Percentiles rank a stretch among this genome's conserved stretches.
These are phyloP conservation scores for Tretioscincus oriximinensis DNA, from an alignment of 2,113 vertebrate species.

Conservation along the genomic window DNA sequence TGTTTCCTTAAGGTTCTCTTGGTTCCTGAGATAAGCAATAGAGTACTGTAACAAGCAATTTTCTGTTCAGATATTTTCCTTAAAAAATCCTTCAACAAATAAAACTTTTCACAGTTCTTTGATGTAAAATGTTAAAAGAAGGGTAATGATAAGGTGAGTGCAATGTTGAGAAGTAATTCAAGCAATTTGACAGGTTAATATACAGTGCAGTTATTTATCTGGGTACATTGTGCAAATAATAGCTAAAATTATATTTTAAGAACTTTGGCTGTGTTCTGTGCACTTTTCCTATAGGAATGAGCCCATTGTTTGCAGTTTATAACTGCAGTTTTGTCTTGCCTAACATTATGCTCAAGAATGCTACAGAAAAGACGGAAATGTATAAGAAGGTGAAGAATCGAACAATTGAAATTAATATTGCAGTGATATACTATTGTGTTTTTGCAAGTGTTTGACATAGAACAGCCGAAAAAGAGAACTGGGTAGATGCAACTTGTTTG, in stretches of 20 bases:
- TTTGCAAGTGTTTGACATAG: too few relatives aligned
- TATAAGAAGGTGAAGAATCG: too few relatives aligned
- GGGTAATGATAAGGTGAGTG: conserved; percentile 55
- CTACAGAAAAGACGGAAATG: neutral
- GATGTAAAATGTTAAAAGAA: conserved; percentile 53
- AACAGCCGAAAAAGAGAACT: too few relatives aligned
- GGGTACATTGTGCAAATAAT: conserved; percentile 41
- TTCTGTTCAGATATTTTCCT: conserved; percentile 54
- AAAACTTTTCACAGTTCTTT: conserved; percentile 47
- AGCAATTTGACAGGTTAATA: conserved; percentile 46
- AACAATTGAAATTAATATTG: too few relatives aligned
- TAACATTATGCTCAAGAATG: neutral
- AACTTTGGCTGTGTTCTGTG: conserved; percentile 18
- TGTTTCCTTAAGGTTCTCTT: conserved; percentile 41
- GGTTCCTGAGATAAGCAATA: conserved; percentile 44
- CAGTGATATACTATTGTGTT: too few relatives aligned
- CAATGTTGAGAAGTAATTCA: conserved; percentile 52
- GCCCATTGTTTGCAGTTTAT: neutral
- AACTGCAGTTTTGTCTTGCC: neutral
- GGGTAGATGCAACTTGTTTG: too few relatives aligned
- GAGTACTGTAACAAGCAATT: conserved; percentile 50
- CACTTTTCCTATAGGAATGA: neutral
- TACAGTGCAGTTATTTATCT: conserved; percentile 48
- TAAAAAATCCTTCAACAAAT: conserved; percentile 55
- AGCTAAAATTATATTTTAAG: conserved; percentile 41